Conservation (phyloP, 2,113 vertebrate genomes). For the Dicentrarchus labrax region DNA sequence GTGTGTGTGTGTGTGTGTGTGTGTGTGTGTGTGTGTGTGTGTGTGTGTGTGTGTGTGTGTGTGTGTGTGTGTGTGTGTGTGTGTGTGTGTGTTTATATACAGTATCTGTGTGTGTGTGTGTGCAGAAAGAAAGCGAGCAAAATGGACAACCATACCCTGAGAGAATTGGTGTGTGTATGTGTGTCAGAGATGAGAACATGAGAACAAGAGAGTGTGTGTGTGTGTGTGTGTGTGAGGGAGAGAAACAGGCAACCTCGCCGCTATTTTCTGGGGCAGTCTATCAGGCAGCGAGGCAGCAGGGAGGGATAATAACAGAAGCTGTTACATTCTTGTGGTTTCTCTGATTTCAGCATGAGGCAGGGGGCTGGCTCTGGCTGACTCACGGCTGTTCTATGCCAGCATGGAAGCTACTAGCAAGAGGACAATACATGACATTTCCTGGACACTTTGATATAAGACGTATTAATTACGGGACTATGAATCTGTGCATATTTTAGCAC, state of each 20-base stretch:
- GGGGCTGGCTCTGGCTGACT: constrained; percentile 72
- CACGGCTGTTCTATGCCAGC: constrained; percentile 53
- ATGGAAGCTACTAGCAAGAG: constrained; percentile 47
- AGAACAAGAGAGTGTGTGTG: too few species aligned
- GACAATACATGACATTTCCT: constrained; percentile 66
- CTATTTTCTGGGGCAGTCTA: constrained; percentile 73
- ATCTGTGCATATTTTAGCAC: constrained; percentile 33
- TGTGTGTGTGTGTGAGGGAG: neutral
- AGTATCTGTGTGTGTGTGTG: constrained; percentile 28
- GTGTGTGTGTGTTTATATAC: neutral
- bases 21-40: constrained; percentile 26
- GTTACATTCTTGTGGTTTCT: constrained; percentile 84
- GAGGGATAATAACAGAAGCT: constrained; percentile 82
- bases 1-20: constrained; percentile 21
- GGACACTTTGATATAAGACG: constrained; percentile 59
- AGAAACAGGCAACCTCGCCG: constrained; percentile 50
- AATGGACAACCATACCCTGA: constrained; percentile 50
- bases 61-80: too few species aligned
- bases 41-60: constrained; percentile 22
- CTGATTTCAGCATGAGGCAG: constrained; percentile 80
- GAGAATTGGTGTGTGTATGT: constrained; percentile 42
- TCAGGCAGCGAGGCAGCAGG: constrained; percentile 74
- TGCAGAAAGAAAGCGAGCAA: constrained; percentile 20
- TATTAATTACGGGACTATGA: constrained; percentile 35
- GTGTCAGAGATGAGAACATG: constrained; percentile 40